Evolutionary conservation across 2,888 invertebrate species (phyloP).

Genomic region (Caenorhabditis imperialis): DNA sequence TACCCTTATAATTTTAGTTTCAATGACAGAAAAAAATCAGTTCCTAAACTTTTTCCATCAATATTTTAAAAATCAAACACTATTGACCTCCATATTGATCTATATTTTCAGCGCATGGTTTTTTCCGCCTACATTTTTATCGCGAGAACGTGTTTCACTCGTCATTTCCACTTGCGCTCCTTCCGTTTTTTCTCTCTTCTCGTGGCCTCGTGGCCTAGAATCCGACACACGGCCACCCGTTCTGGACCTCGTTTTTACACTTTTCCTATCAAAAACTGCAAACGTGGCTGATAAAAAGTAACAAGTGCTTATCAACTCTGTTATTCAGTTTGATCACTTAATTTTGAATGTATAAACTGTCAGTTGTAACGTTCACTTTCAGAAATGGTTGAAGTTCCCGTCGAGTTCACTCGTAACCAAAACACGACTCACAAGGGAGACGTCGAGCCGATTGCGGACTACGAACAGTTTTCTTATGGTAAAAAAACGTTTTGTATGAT

Average conservation of each 20-base stretch:
- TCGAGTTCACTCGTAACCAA: constrained; percentile 42
- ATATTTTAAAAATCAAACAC: background rate
- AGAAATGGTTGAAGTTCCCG: constrained; percentile 32
- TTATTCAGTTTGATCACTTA: too few relatives aligned
- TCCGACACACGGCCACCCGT: background rate
- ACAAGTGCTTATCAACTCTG: too few relatives aligned
- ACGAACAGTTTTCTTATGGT: constrained; percentile 37
- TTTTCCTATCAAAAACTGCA: background rate
- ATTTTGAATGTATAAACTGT: too few relatives aligned
- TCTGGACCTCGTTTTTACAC: background rate
- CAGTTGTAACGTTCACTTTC: too few relatives aligned
- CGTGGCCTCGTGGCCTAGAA: constrained; percentile 3
- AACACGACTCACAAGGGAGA: constrained; percentile 36
- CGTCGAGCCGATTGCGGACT: constrained; percentile 12
- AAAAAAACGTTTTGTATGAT: background rate
- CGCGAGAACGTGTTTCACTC: background rate
- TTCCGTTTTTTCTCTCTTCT: background rate
- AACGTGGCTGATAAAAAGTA: too few relatives aligned
- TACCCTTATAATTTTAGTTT: too few relatives aligned
- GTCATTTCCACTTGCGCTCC: constrained; percentile 4
- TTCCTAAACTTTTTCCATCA: background rate
- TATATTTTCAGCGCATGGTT: constrained; percentile 1
- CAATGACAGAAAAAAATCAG: background rate
- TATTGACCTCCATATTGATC: constrained; percentile 16
- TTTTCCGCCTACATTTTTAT: background rate